phyloP scores from a whole-genome alignment of 2,888 invertebrate genomes.

The Isoperla grammatica region DNA sequence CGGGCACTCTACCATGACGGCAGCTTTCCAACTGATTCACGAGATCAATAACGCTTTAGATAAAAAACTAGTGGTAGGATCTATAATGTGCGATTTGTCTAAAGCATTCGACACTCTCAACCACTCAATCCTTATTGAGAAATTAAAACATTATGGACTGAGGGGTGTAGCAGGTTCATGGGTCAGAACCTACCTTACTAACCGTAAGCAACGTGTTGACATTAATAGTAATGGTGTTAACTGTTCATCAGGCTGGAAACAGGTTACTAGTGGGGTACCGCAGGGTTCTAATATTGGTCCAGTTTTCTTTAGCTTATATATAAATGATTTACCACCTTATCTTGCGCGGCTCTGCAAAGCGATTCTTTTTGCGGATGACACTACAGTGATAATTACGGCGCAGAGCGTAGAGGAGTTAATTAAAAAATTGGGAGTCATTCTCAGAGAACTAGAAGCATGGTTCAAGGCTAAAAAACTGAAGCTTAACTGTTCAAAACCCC shows the following conservation, averaged over 20 bases:
- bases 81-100: too few species aligned
- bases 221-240: not conserved
- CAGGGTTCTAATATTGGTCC: constrained; percentile 2
- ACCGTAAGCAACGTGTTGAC: not conserved
- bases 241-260: not conserved
- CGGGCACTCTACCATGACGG: not conserved
- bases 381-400: not conserved
- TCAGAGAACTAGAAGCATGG: constrained; percentile 1
- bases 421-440: not conserved
- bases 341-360: not conserved
- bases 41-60: not conserved
- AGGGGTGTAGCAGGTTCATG: not conserved
- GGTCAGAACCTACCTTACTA: not conserved
- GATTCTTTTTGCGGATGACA: not conserved
- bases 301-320: not conserved
- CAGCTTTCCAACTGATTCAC: not conserved
- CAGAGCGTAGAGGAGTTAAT: not conserved
- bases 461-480: constrained; percentile 6
- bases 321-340: not conserved
- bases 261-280: not conserved
- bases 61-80: not conserved
- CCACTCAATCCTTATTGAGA: too few species aligned
- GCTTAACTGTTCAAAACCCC: constrained; percentile 2
- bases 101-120: too few species aligned
- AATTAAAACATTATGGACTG: constrained; percentile 1